Evolutionary conservation across 2,888 invertebrate species (phyloP).

Genomic region (Tupiocoris notatus): DNA sequence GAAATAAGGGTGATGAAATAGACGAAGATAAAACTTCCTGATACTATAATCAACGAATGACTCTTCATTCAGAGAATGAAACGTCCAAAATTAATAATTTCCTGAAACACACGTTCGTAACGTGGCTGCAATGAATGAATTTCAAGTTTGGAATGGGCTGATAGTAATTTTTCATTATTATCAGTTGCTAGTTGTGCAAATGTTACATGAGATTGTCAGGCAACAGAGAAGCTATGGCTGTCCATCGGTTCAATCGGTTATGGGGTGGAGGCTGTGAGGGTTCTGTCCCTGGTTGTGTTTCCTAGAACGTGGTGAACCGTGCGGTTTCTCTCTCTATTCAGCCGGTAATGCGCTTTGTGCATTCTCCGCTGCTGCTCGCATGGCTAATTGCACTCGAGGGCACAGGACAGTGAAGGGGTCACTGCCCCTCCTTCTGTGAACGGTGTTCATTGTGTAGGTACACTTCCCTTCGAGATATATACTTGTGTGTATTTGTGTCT

Average conservation of each 20-base stretch:
- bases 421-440: neutral
- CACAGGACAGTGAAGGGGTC: neutral
- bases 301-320: neutral
- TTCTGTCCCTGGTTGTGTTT: neutral
- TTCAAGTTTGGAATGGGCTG: neutral
- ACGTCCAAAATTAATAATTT: too few species aligned
- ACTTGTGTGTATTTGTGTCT: neutral
- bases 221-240: neutral
- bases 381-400: constrained; percentile 26
- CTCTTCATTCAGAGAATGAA: too few species aligned
- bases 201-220: neutral
- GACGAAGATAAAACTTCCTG: too few species aligned
- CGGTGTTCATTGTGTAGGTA: neutral
- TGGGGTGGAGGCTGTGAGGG: too few species aligned
- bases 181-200: neutral
- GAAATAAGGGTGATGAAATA: too few species aligned
- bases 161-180: neutral
- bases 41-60: too few species aligned
- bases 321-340: constrained; percentile 18
- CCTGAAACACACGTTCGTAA: too few species aligned
- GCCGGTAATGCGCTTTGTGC: constrained; percentile 32
- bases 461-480: neutral
- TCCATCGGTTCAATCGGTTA: neutral
- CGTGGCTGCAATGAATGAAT: neutral
- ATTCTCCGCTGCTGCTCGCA: constrained; percentile 16